Percentiles rank a stretch among this genome's conserved stretches.
Evolutionary conservation across 2,113 vertebrate species (phyloP).

Genomic region (Orcinus orca): DNA sequence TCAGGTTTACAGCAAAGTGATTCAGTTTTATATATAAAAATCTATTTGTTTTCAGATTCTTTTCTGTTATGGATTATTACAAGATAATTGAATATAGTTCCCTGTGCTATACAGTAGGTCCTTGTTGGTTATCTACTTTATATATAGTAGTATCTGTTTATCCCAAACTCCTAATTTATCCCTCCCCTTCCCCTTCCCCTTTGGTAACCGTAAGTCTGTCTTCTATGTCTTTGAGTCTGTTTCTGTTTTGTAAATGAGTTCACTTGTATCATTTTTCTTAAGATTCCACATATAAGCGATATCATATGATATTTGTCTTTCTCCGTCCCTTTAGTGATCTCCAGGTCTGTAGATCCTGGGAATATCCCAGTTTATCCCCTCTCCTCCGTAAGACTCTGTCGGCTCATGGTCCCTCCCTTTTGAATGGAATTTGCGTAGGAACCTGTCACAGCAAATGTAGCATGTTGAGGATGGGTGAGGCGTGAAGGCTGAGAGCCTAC

Average conservation of each 20-base stretch:
- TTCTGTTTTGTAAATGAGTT: neutral
- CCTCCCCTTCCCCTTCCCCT: neutral
- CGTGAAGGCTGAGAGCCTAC: accelerated
- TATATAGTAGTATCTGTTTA: neutral
- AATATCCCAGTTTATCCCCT: neutral
- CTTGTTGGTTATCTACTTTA: neutral
- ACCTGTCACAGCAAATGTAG: accelerated
- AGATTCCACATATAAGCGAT: neutral
- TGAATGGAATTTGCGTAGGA: neutral
- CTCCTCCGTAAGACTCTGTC: accelerated
- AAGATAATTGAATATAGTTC: neutral
- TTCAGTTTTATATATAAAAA: neutral
- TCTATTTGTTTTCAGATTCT: neutral
- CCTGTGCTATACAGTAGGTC: neutral
- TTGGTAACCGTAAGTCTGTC: accelerated
- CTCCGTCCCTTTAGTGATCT: neutral
- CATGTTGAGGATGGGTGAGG: accelerated
- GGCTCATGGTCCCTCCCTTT: neutral
- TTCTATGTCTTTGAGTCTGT: neutral
- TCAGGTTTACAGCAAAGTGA: neutral
- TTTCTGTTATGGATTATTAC: neutral
- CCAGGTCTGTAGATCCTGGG: neutral
- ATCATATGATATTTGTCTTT: neutral
- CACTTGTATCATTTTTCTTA: neutral
- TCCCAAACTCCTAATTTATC: neutral